Base-by-base conservation (phyloP, 2,888 invertebrate species). In the Punctoribates punctum region DNA sequence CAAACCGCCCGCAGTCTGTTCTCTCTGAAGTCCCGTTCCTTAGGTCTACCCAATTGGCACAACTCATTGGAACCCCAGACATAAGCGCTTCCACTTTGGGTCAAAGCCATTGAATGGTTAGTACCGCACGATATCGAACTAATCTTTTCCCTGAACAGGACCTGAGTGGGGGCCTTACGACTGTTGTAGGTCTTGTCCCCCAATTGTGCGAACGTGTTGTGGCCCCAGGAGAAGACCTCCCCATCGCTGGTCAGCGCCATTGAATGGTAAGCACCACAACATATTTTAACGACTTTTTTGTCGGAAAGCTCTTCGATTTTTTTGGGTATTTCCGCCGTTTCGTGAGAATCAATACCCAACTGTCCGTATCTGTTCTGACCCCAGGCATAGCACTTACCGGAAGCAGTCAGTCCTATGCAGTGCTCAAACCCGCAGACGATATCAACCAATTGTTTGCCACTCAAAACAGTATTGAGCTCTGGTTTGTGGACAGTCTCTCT, bases 291-390 rank as follows among this genome's bases (percentile, higher is more conserved):
- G 8, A 62, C 62, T 29, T 9, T 29, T 6, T 3, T 17, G 27
- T 42, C 42, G 13, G 4, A 9, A 5, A 42, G 13, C 42, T 42
- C 29, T 29, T 29, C 1, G 6, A 62, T n/a, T n/a, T n/a, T n/a
- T n/a, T n/a, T n/a, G n/a, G n/a, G 34, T 8, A 34, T 34, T 34
- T 34, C 34, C 8, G 34, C 34, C 34, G 34, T 34, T 34, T 34
- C 5, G 8, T 34, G 34, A 8, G 34, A 34, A 34, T 34, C 34
- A 34, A 62, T 51, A 38, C 75, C 75, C 73, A 75, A 67, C 17
- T 67, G 65, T n/a, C 65, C 65, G 38, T 38, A 67, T 8, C 11
- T 20, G 13, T 67, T 75, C 20, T 72, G 25, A 34, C 75, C 75
- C 75, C 75, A 75, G 11, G 25, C 60, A 29, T 29, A 60, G 60